These are phyloP conservation scores for Eudasyphora cyanicolor DNA, from an alignment of 2,888 invertebrate species.

Conservation along the genomic window DNA sequence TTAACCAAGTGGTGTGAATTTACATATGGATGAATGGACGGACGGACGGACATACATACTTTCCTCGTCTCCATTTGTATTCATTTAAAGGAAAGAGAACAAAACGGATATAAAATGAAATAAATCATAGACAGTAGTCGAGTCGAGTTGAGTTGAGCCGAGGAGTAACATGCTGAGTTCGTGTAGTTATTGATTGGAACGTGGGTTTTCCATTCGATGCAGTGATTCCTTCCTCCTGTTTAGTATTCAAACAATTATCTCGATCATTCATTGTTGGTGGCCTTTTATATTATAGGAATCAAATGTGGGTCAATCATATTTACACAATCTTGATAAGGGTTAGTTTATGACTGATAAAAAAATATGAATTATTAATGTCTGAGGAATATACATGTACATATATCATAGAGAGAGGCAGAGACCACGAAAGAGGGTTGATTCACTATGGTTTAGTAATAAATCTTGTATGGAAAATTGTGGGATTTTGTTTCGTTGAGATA, in stretches of 20 bases:
- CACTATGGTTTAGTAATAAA: constrained; percentile 1
- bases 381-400: neutral
- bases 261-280: constrained; percentile 10
- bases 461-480: constrained; percentile 1
- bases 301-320: constrained; percentile 38
- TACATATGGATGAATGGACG: neutral
- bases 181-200: neutral
- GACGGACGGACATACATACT: too few species aligned
- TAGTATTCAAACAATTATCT: constrained; percentile 24
- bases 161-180: constrained; percentile 3
- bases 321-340: constrained; percentile 21
- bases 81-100: constrained; percentile 34
- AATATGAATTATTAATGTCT: constrained; percentile 6
- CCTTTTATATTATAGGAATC: constrained; percentile 3
- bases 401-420: too few species aligned
- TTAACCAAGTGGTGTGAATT: constrained; percentile 23
- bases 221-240: neutral
- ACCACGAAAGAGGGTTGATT: neutral
- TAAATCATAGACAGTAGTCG: neutral
- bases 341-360: constrained; percentile 5
- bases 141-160: neutral
- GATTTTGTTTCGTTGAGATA: neutral
- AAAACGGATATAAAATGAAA: constrained; percentile 37
- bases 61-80: constrained; percentile 13
- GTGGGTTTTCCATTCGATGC: neutral